These are phyloP conservation scores for Euphonia xanthogaster DNA, from an alignment of 2,797 vertebrate genomes.

Conservation along the genomic window DNA sequence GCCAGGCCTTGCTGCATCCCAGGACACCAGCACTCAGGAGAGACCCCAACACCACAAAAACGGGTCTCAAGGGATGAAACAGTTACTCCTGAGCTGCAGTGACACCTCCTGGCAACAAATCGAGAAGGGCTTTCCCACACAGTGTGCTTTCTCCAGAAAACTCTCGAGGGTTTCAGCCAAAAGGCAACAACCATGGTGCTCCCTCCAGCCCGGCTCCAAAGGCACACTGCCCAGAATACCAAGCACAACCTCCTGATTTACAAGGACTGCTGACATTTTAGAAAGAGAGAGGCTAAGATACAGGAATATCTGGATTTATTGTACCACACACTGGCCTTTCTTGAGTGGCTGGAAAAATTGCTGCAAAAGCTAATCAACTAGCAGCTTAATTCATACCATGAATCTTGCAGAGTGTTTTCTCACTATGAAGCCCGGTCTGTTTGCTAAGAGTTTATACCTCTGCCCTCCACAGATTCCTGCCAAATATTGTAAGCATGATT, in stretches of 20 bases:
- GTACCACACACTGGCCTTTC: neutral
- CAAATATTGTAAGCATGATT: neutral
- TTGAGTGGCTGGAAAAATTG: neutral
- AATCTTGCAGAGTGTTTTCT: slow-evolving; percentile 33
- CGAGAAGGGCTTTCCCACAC: neutral
- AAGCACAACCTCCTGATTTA: neutral
- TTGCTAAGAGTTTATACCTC: slow-evolving; percentile 1
- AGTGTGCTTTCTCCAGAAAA: neutral
- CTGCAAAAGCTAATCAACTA: slow-evolving; percentile 24
- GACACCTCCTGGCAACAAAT: slow-evolving; percentile 75
- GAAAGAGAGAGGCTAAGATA: neutral
- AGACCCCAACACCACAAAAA: neutral
- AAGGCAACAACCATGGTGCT: neutral
- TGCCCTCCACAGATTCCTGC: neutral
- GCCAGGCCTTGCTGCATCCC: neutral
- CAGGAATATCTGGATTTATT: neutral
- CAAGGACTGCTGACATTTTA: neutral
- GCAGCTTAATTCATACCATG: slow-evolving; percentile 32
- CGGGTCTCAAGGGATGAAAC: neutral
- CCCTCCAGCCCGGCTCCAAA: neutral
- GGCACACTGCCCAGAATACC: neutral
- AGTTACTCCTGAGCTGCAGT: slow-evolving; percentile 65
- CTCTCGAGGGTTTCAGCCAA: neutral
- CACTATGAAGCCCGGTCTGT: neutral
- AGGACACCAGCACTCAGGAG: neutral